Evolutionary conservation across 1,140 invertebrate species (phyloP), one percentile per base, ranked within the genome.

Genomic region (Lineus longissimus): DNA sequence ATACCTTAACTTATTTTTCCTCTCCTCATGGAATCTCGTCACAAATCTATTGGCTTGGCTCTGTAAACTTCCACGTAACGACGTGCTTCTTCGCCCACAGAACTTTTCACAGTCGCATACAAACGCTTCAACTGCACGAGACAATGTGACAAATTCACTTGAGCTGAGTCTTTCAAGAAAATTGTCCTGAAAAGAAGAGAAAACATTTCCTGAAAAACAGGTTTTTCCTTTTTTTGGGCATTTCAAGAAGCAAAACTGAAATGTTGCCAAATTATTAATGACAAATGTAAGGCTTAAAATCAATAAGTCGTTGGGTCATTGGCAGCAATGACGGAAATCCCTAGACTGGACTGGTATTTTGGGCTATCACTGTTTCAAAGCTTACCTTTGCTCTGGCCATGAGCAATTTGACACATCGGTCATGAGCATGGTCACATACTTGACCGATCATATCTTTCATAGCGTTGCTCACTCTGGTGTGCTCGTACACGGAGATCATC

Each of bases 391-490:
- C 74, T 71, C 81, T 79, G 13, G 89, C 88, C 33, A 88, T 87
- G 41, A 95, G 86, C 45, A 95, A 82, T 81, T 91, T 91, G 62
- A 92, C 92, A 82, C 93, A 89, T 67, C 91, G 84, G 77, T 96
- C 93, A 80, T 95, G 91, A 66, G 92, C 93, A 80, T 94, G 94
- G 82, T 97, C 91, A 79, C 92, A 94, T 27, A 94, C 85, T 2
- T 88, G 87, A 56, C 84, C 85, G 1, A 95, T 82, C 74, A 94
- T 85, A 65, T 93, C 89, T 64, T 86, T 86, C 54, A 97, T 81
- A 76, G 89, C 90, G 2, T 81, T 83, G 27, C 84, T 85, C 11
- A 94, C 85, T 59, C 86, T 85, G 29, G 76, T 73, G 68, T 90
- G 85, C 69, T 95, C 92, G 57, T 86, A 87, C 15, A 85, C 79